phyloP scores from a whole-genome alignment of 2,113 vertebrate species.

The Caretta caretta region DNA sequence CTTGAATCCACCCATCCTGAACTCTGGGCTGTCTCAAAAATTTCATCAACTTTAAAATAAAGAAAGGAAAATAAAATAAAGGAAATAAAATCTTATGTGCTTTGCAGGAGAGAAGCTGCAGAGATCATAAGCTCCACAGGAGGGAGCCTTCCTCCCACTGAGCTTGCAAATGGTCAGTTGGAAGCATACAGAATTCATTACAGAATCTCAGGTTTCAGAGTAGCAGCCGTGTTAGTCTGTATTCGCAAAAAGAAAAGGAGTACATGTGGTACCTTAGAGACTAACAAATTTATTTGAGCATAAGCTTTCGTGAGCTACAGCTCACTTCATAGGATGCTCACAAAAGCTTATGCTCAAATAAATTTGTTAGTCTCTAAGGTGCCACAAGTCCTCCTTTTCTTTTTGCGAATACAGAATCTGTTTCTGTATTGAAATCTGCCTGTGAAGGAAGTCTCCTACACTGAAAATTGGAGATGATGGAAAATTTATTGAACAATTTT shows the following conservation, averaged over 20 bases:
- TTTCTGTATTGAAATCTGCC: not conserved
- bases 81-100: not conserved
- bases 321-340: no score
- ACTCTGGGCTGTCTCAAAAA: not conserved
- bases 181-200: not conserved
- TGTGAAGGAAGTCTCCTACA: not conserved
- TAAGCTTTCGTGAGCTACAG: no score
- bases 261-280: no score
- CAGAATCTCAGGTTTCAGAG: not conserved
- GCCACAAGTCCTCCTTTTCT: no score
- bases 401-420: not conserved
- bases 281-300: no score
- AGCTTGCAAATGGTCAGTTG: not conserved
- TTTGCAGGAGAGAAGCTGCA: not conserved
- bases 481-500: not conserved
- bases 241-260: no score
- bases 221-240: no score
- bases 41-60: not conserved
- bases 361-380: no score
- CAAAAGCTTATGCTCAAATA: no score
- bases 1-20: not conserved
- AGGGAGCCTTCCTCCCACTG: slow-evolving; percentile 59
- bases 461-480: not conserved
- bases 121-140: slow-evolving; percentile 48
- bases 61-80: not conserved